Evolutionary conservation across 2,888 invertebrate species (phyloP), one percentile per base, ranked within the genome.

Genomic region (Sycophila texana): DNA sequence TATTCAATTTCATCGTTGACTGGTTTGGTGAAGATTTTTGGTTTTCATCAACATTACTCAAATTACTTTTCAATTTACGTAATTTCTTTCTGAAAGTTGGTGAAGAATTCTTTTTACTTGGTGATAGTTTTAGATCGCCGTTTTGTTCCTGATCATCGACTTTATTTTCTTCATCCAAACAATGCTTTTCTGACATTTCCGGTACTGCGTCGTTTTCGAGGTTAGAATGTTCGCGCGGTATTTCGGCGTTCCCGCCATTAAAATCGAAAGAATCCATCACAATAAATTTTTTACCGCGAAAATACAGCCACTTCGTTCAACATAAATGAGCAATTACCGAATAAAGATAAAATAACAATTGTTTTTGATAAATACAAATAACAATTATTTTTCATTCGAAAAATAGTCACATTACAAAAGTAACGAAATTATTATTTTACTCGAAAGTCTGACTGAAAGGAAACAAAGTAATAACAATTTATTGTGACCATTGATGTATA

Each of bases 211-310:
- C 26, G 58, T 26, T 72, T 55, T 76, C 80, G 20, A 80, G 80
- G 80, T 76, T 80, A 80, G 75, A 80, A 73, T 76, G 61, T 58
- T 47, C 80, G 47, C 68, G 76, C 72, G 72, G 47, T 63, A 65
- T 51, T n/a, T 73, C 70, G 10, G 71, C 67, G 30, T 80, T 80
- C 75, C 72, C 71, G 66, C 80, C 80, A 76, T 80, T 80, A 66
- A 76, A 49, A 47, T 80, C 80, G 49, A 74, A 74, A 79, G 74
- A 20, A 74, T 79, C 79, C 79, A 79, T 79, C 79, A 79, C 74
- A 13, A 66, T 53, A 49, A n/a, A 14, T 18, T 66, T 5, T 30
- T 63, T 63, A 49, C 20, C 3, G 39, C 16, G 65, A n/a, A 66
- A 57, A 57, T 57, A 57, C 12, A 57, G 16, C 16, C 12, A 57